phyloP scores from a whole-genome alignment of 2,113 vertebrate genomes.

The Australoheros scitulus region DNA sequence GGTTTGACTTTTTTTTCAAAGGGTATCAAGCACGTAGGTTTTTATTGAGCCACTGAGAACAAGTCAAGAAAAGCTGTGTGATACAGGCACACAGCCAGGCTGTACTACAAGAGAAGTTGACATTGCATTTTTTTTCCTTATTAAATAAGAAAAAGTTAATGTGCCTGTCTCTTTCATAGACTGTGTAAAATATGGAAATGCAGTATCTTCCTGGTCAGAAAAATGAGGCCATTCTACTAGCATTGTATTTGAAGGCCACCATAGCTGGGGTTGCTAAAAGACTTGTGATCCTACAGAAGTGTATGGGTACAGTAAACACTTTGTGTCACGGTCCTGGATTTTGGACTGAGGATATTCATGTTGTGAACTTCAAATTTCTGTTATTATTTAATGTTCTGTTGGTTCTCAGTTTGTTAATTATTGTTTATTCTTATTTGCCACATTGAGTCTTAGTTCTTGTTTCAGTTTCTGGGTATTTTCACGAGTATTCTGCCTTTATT shows the following conservation, averaged over 20 bases:
- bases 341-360: no score
- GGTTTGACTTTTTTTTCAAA: conserved; percentile 39
- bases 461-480: no score
- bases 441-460: no score
- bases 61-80: background rate
- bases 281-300: background rate
- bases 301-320: background rate
- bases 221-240: background rate
- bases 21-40: conserved; percentile 18
- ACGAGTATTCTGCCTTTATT: no score
- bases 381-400: no score
- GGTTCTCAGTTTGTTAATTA: no score
- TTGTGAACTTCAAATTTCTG: no score
- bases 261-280: background rate
- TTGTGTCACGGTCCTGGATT: no score
- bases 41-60: background rate
- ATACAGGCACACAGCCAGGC: background rate
- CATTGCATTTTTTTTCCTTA: background rate
- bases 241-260: background rate
- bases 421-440: no score
- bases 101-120: background rate
- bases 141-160: background rate
- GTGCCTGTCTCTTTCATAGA: background rate
- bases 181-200: no score
- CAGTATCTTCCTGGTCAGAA: background rate